phyloP scores from a whole-genome alignment of 2,888 invertebrate genomes.

The Escarpia spicata region DNA sequence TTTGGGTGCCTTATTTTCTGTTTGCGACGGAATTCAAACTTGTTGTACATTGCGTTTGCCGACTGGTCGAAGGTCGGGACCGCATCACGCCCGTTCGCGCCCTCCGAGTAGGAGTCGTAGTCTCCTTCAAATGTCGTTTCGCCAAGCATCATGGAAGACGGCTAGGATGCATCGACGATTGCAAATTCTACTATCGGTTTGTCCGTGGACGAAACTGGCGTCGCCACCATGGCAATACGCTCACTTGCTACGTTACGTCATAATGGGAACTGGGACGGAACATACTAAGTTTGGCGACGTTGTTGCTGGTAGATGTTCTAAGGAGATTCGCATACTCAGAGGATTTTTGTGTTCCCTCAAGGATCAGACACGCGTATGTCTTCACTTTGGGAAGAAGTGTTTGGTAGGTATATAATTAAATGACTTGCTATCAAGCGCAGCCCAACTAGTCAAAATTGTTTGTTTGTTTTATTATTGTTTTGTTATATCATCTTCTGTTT shows the following conservation, averaged over 20 bases:
- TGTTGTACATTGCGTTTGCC: neutral
- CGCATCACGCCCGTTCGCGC: neutral
- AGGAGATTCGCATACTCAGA: neutral
- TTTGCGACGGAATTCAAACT: neutral
- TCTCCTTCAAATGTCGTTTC: neutral
- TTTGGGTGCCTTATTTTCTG: neutral
- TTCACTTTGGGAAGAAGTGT: neutral
- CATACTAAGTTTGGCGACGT: neutral
- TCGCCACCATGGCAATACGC: neutral
- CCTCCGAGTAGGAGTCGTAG: neutral
- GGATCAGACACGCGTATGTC: neutral
- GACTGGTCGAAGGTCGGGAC: neutral
- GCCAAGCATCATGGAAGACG: neutral
- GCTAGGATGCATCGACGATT: neutral
- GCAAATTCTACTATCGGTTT: neutral
- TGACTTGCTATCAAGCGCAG: neutral
- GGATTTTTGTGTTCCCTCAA: neutral
- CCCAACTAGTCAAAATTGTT: neutral
- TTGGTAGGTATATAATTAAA: neutral
- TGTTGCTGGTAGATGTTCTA: neutral
- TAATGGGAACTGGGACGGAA: neutral
- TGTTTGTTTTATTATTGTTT: too few species aligned
- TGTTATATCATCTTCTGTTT: too few species aligned
- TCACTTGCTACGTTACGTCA: neutral
- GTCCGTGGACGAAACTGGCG: slow-evolving; percentile 10